Base-by-base conservation (phyloP, 2,113 vertebrate genomes). In the Bubo scandiacus region DNA sequence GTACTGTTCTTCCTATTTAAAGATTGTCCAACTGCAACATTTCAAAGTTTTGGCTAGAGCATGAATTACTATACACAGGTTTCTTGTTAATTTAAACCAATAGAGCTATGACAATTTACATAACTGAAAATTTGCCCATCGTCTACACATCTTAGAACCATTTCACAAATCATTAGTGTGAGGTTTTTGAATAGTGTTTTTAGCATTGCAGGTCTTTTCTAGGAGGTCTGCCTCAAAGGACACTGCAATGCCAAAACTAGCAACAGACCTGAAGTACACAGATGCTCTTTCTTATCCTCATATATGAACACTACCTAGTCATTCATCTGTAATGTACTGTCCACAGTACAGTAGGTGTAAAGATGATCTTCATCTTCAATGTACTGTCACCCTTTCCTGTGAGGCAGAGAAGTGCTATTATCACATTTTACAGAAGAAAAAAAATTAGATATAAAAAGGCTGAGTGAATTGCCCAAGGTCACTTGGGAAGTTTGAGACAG, bases 261-360 rank as follows among this genome's bases (percentile, higher is more conserved):
- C 0, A 0, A 66, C 47, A 86, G 72, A 81, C 16, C 14, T 47
- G 29, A 91, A 73, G 23, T 16, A 55, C 43, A 72, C 0, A 0
- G 38, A 84, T 25, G n/a, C 16, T 71, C 40, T 57, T 85, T 59
- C 12, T 67, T 84, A 57, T 10, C 20, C 12, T 88, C 20, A 15
- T 15, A 32, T 17, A 17, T 4, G 42, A 83, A 22, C 34, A 7
- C 21, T 8, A 40, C 26, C 34, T 42, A 59, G 29, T 15, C 36
- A 23, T 38, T 85, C 17, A 23, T 20, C 81, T 85, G 21, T 34
- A 59, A 43, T 1, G 9, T 55, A 57, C 54, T 57, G 52, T 61
- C 49, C 71, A 72, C 23, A 27, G 65, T 40, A 74, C 29, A 79
- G 51, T 3, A 82, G 55, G 42, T 32, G 42, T 29, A 74, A 86